Percentiles rank a stretch among this genome's conserved stretches.
Evolutionary conservation across 1,140 invertebrate species (phyloP).

Genomic region (Trypoxylus dichotomus): DNA sequence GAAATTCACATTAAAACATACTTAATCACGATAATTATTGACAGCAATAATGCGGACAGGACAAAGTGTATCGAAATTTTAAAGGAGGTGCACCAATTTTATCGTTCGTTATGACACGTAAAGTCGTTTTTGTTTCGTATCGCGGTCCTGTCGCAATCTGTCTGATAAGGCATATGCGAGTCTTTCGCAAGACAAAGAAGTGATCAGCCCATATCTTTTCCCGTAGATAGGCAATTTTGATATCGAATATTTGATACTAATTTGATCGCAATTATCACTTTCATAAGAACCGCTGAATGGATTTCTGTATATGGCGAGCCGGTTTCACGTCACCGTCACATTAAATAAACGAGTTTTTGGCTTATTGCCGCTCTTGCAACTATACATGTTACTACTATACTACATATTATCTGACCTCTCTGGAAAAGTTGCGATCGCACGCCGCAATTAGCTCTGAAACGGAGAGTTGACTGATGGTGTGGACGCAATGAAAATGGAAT

Average conservation of each 20-base stretch:
- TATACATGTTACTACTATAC: background rate
- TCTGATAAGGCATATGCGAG: background rate
- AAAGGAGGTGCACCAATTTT: background rate
- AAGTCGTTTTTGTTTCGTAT: background rate
- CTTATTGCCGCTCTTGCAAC: background rate
- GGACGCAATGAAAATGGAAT: background rate
- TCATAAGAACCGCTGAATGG: constrained; percentile 17
- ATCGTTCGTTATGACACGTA: background rate
- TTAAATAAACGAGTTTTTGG: constrained; percentile 21
- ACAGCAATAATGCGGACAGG: background rate
- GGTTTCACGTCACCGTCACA: constrained; percentile 6
- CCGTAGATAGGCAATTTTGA: background rate
- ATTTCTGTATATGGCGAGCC: background rate
- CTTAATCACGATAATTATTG: background rate
- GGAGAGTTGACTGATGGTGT: background rate
- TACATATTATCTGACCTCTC: background rate
- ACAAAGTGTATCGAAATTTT: background rate
- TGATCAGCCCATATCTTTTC: background rate
- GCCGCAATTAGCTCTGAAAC: background rate
- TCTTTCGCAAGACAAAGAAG: background rate
- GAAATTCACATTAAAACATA: background rate
- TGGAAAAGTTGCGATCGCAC: background rate
- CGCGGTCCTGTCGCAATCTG: background rate
- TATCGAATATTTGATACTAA: constrained; percentile 2
- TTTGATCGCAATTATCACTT: constrained; percentile 14